Percentiles rank a stretch among this genome's conserved stretches.
phyloP scores from a whole-genome alignment of 2,113 vertebrate species.

The Psettodes erumei region DNA sequence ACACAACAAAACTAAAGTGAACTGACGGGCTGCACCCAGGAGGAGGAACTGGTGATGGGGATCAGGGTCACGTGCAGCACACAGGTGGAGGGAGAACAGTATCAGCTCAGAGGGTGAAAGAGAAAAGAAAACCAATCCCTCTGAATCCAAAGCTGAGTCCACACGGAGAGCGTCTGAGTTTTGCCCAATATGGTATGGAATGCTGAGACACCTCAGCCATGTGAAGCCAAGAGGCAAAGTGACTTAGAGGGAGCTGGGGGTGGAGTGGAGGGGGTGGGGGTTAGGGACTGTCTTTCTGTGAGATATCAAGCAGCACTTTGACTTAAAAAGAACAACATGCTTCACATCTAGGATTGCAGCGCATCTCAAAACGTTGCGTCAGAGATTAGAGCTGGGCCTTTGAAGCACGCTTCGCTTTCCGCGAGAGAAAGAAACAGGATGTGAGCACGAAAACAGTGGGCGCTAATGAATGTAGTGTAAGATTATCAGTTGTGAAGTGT shows the following conservation, averaged over 20 bases:
- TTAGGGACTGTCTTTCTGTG: slow-evolving; percentile 28
- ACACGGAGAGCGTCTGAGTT: slow-evolving; percentile 49
- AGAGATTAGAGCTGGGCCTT: slow-evolving; percentile 50
- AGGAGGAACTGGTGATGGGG: slow-evolving; percentile 5
- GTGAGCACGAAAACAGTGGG: slow-evolving; percentile 42
- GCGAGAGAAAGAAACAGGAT: slow-evolving; percentile 5
- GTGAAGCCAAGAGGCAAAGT: slow-evolving; percentile 73
- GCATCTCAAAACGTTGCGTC: slow-evolving; percentile 64
- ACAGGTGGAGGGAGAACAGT: slow-evolving; percentile 46
- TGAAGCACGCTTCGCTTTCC: slow-evolving; percentile 54
- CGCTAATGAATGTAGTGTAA: background rate
- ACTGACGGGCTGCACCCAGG: background rate
- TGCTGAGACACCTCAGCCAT: slow-evolving; percentile 76
- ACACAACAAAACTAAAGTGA: background rate
- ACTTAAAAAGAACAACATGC: slow-evolving; percentile 34
- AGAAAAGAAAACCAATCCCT: slow-evolving; percentile 40
- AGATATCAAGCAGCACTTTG: slow-evolving; percentile 51
- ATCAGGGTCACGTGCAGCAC: background rate
- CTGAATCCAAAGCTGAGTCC: slow-evolving; percentile 55
- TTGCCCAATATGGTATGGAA: slow-evolving; percentile 85
- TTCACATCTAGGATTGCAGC: slow-evolving; percentile 50
- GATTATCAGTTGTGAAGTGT: background rate
- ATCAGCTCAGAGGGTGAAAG: slow-evolving; percentile 23
- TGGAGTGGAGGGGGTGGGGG: background rate
- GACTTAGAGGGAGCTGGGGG: slow-evolving; percentile 57